A percentile compares a stretch with the other conserved stretches of the same genome.
phyloP scores from a whole-genome alignment of 2,113 vertebrate genomes.

The Nanger granti region DNA sequence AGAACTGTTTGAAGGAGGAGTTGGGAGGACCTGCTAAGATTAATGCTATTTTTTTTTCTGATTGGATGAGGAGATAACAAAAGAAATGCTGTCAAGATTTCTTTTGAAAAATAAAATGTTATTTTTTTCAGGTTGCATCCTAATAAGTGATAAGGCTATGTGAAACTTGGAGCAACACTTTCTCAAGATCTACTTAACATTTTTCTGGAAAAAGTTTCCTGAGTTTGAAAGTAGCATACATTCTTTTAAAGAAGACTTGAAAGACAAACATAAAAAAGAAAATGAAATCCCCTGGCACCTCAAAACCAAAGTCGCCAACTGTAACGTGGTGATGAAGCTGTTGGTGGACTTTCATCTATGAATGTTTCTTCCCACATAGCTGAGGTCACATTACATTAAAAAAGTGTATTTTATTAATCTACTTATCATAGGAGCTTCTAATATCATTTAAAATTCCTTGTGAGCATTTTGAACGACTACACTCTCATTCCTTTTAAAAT shows the following conservation, averaged over 20 bases:
- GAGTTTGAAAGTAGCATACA: slow-evolving; percentile 9
- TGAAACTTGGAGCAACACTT: neutral
- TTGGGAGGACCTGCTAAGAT: neutral
- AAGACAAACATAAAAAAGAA: neutral
- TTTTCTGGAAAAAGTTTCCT: neutral
- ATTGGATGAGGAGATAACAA: neutral
- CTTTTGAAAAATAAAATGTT: neutral
- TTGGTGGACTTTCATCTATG: neutral
- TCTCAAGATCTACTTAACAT: neutral
- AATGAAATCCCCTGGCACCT: neutral
- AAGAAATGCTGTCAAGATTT: neutral
- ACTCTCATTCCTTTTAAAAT: neutral
- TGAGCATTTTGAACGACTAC: neutral
- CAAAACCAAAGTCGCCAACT: neutral
- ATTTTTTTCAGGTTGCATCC: neutral
- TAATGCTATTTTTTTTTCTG: neutral
- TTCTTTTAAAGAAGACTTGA: neutral
- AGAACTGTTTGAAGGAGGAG: neutral
- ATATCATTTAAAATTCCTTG: neutral
- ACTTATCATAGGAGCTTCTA: neutral
- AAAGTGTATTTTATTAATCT: neutral
- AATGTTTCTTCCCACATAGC: neutral
- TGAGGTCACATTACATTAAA: neutral
- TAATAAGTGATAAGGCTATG: neutral
- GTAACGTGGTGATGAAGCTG: neutral